Base-by-base conservation (phyloP, 2,797 vertebrate genomes). In the Bovichtus variegatus region DNA sequence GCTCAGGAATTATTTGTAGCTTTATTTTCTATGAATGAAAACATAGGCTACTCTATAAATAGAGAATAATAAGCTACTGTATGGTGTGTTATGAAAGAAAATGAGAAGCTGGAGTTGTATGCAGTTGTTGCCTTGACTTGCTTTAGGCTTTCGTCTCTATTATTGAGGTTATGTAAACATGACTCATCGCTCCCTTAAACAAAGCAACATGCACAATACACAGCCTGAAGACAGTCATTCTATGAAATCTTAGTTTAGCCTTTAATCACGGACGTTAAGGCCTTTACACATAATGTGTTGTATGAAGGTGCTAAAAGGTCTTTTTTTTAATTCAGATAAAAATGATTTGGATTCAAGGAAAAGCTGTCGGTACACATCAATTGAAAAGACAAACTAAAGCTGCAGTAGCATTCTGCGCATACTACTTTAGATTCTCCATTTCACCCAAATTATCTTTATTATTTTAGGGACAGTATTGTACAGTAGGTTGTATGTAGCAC, bases 131-230 rank as follows among this genome's bases (percentile, higher is more conserved):
- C 34, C 31, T 34, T 34, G 31, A 34, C 31, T 34, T 7, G 38
- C n/a, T 46, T 49, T 9, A 29, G 19, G 21, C 47, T 40, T 41
- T 53, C 58, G 25, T 58, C 15, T 43, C 16, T 64, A 6, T 49
- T 67, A 58, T 29, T 80, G 57, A 46, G 38, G 25, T 49, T 21
- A 55, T 53, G 12, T 61, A 46, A 71, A 51, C 38, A 51, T 47
- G 34, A 66, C 55, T 76, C 50, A 25, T n/a, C 3, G 12, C 43
- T 57, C 10, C 25, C 53, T 51, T 68, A 51, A 47, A 67, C 49
- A 44, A 29, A 65, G 36, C n/a, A 59, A 19, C 36, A 60, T 46
- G 7, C 53, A 19, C 8, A 44, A 46, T 49, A 36, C 64, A 50
- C 34, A 29, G 41, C 10, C 50, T 27, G n/a, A 65, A 69, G 59